These are phyloP conservation scores for Falco berigora DNA, from an alignment of 2,797 vertebrate species.

Conservation along the genomic window DNA sequence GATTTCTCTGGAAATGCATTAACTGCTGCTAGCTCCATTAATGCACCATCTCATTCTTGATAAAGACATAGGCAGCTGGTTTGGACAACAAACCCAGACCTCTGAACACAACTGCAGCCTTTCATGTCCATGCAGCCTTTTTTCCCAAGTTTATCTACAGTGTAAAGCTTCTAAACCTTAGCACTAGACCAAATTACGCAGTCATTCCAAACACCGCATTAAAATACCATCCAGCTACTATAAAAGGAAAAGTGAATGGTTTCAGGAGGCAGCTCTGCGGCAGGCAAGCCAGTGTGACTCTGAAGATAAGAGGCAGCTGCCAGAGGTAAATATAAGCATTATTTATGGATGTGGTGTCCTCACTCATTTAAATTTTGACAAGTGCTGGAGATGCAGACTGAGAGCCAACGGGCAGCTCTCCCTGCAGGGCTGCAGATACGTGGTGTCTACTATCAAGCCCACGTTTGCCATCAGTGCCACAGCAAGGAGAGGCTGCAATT, in stretches of 20 bases:
- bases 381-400: not conserved
- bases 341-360: not conserved
- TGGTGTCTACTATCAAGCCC: not conserved
- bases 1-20: not conserved
- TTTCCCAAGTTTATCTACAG: not conserved
- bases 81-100: not conserved
- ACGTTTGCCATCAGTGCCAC: accelerated
- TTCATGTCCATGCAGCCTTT: not conserved
- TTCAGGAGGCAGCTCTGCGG: not conserved
- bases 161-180: not conserved
- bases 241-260: constrained; percentile 15
- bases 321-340: not conserved
- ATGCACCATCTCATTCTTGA: not conserved
- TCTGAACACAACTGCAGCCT: not conserved
- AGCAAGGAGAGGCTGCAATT: not conserved
- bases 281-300: not conserved
- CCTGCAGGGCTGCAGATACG: not conserved
- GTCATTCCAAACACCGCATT: not conserved
- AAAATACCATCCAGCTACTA: constrained; percentile 30
- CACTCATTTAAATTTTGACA: not conserved
- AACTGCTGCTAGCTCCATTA: not conserved
- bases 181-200: accelerated
- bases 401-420: not conserved
- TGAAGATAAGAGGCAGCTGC: constrained; percentile 48
- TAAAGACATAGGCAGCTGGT: not conserved